phyloP scores from a whole-genome alignment of 1,140 invertebrate genomes.

The Pararge aegeria region DNA sequence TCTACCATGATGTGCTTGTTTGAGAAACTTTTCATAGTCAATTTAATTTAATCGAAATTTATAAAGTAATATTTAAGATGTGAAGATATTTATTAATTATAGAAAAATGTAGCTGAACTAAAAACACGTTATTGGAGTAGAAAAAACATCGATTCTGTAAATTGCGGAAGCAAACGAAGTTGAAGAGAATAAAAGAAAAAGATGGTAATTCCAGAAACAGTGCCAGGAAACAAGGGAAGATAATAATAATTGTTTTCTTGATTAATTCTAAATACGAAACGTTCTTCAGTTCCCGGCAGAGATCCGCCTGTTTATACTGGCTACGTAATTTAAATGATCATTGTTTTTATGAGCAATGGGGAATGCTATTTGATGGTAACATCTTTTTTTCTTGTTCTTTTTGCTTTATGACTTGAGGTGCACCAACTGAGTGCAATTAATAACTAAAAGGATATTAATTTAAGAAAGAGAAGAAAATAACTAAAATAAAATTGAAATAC shows the following conservation, averaged over 20 bases:
- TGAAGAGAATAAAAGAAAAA: constrained; percentile 34
- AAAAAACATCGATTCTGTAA: background rate
- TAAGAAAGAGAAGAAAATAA: too few species aligned
- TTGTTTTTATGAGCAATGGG: constrained; percentile 19
- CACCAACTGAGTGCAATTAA: background rate
- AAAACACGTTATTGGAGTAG: background rate
- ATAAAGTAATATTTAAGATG: too few species aligned
- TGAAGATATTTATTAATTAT: background rate
- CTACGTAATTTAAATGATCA: constrained; percentile 29
- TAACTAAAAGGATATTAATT: too few species aligned
- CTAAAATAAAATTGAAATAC: too few species aligned
- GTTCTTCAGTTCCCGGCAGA: constrained; percentile 32
- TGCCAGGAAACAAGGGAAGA: constrained; percentile 43
- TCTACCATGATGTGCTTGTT: too few species aligned
- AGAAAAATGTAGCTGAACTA: background rate
- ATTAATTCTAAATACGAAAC: constrained; percentile 56
- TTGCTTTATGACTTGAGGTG: background rate
- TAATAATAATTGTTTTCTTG: constrained; percentile 55
- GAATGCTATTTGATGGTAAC: background rate
- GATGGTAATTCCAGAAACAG: constrained; percentile 27
- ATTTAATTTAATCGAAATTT: too few species aligned
- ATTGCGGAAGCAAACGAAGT: constrained; percentile 3
- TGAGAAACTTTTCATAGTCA: too few species aligned
- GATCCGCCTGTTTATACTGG: constrained; percentile 35
- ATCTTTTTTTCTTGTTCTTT: background rate